Evolutionary conservation across 2,888 invertebrate species (phyloP).

Genomic region (Daptonema setosum): DNA sequence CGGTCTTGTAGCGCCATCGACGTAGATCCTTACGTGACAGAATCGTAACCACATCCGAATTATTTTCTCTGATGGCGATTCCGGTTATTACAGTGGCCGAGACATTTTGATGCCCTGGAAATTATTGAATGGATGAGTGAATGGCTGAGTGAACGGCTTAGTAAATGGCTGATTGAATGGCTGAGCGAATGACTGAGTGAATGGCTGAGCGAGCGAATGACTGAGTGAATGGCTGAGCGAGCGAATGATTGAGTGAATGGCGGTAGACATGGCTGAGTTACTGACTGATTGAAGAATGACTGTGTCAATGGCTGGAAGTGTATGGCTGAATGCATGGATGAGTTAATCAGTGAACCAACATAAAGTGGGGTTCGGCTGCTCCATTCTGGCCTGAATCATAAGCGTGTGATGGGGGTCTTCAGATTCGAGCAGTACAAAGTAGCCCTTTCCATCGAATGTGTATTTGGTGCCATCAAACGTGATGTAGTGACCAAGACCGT

Average conservation of each 20-base stretch:
- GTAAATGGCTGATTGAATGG: neutral
- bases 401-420: constrained; percentile 17
- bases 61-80: constrained; percentile 52
- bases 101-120: constrained; percentile 20
- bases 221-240: no score
- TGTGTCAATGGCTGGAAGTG: no score
- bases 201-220: neutral
- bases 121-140: neutral
- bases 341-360: no score
- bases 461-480: constrained; percentile 74
- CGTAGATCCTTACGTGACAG: constrained; percentile 57
- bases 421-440: constrained; percentile 50
- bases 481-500: constrained; percentile 70
- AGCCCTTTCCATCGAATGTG: constrained; percentile 81
- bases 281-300: no score
- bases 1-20: constrained; percentile 70
- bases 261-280: no score
- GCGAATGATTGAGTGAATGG: no score
- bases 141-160: neutral
- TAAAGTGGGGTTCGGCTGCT: constrained; percentile 22
- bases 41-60: constrained; percentile 62
- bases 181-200: neutral
- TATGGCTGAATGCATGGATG: no score
- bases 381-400: constrained; percentile 22
- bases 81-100: constrained; percentile 29